Conservation (phyloP, 2,797 vertebrate genomes). For the Lepilemur septentrionalis region DNA sequence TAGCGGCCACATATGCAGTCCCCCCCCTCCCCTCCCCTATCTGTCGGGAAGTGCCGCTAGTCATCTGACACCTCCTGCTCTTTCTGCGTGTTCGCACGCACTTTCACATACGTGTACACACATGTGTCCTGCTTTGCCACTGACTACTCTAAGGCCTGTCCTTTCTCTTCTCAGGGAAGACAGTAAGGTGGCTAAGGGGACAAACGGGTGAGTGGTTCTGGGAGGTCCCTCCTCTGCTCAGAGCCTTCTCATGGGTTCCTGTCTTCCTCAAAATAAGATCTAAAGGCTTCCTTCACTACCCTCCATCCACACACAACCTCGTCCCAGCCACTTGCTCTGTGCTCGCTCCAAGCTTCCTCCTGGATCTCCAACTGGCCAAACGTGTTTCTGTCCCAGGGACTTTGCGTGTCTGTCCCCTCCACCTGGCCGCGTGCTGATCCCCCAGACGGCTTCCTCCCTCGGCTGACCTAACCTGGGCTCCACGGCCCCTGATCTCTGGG, state of each 20-base stretch:
- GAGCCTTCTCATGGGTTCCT: neutral
- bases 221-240: neutral
- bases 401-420: neutral
- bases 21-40: neutral
- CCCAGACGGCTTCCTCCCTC: neutral
- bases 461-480: neutral
- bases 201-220: neutral
- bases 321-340: neutral
- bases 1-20: neutral
- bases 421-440: neutral
- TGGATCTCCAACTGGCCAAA: neutral
- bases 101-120: neutral
- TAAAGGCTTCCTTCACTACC: neutral
- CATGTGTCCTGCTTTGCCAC: fast-evolving
- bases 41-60: neutral
- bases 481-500: fast-evolving
- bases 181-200: neutral
- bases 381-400: neutral
- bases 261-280: neutral
- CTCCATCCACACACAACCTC: fast-evolving
- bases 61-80: too few species aligned
- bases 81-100: fast-evolving
- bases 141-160: neutral
- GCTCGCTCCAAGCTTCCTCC: neutral
- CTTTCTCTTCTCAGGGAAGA: neutral